Percentiles rank a stretch among this genome's conserved stretches.
Evolutionary conservation across 2,113 vertebrate species (phyloP).

Genomic region (Spheniscus mendiculus): DNA sequence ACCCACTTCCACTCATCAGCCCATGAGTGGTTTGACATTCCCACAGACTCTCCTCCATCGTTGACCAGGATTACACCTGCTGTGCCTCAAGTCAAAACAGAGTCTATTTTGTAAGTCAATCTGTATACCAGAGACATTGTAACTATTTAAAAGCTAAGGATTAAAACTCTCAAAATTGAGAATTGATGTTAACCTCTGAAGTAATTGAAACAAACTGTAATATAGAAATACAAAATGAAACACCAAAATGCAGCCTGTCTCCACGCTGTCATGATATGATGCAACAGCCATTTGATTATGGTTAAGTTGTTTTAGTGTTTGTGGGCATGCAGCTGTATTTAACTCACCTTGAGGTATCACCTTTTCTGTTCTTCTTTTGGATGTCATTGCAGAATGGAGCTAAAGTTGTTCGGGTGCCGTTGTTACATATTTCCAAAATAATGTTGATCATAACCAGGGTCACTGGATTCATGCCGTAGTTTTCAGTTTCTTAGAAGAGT

Average conservation of each 20-base stretch:
- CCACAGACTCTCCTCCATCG: not conserved
- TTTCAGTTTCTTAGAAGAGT: not conserved
- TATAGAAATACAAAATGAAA: not conserved
- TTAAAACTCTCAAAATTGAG: not conserved
- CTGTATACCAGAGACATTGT: not conserved
- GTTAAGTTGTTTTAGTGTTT: not conserved
- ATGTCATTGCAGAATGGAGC: not conserved
- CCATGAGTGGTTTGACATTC: conserved; percentile 43
- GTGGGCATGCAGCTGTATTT: not conserved
- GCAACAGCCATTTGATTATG: not conserved
- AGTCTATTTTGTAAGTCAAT: not conserved
- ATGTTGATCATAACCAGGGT: not conserved
- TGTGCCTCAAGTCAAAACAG: not conserved
- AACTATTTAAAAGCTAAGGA: not conserved
- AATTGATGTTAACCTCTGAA: not conserved
- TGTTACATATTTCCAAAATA: not conserved
- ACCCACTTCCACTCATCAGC: not conserved
- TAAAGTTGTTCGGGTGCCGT: not conserved
- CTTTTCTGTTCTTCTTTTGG: not conserved
- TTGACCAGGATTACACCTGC: not conserved
- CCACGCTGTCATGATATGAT: not conserved
- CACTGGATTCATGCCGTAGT: rapidly evolving
- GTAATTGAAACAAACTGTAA: not conserved
- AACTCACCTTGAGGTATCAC: not conserved
- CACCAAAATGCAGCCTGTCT: not conserved